phyloP scores from a whole-genome alignment of 1,140 invertebrate species.

The Harpegnathos saltator region DNA sequence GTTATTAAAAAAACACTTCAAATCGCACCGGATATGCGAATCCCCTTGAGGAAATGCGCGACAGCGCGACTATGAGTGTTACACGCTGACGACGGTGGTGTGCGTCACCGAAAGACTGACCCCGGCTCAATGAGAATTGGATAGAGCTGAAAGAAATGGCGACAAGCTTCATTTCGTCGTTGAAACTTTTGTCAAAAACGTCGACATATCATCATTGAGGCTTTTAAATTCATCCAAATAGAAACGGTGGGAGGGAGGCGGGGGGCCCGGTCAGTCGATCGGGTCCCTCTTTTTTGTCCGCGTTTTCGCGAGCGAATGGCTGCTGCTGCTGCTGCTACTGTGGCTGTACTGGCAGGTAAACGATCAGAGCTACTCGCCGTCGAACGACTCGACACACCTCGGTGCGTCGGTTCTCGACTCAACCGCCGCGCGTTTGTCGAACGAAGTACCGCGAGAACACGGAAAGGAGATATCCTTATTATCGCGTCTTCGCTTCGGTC shows the following conservation, averaged over 20 bases:
- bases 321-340: constrained; percentile 6
- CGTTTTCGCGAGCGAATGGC: neutral
- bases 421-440: constrained; percentile 20
- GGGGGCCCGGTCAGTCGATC: no score
- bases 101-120: neutral
- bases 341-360: neutral
- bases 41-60: neutral
- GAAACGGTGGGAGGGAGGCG: no score
- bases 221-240: no score
- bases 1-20: constrained; percentile 20
- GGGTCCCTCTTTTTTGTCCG: neutral
- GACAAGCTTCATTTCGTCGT: neutral
- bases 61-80: neutral
- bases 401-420: constrained; percentile 32
- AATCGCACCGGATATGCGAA: neutral
- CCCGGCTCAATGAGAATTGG: neutral
- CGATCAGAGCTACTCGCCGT: constrained; percentile 13
- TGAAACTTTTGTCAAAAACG: neutral
- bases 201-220: neutral
- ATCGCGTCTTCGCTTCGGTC: no score
- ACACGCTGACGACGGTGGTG: neutral
- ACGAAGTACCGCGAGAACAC: neutral
- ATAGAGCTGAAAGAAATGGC: neutral
- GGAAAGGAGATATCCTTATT: no score
- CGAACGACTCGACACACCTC: constrained; percentile 41